Conservation (phyloP, 2,113 vertebrate genomes). For the Upupa epops region DNA sequence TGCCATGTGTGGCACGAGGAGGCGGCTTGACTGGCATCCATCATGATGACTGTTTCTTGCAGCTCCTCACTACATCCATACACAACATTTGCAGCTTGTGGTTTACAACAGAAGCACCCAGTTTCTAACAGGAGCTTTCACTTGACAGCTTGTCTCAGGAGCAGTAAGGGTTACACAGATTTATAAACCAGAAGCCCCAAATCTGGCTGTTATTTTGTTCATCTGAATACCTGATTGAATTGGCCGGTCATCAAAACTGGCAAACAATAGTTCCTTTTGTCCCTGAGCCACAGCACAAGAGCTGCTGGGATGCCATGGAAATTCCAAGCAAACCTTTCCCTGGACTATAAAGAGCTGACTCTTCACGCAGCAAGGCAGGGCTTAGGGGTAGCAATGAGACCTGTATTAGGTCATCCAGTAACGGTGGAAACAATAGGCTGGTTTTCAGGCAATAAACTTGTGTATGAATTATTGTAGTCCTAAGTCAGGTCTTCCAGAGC, state of each 20-base stretch:
- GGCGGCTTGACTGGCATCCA: background rate
- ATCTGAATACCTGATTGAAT: slow-evolving; percentile 20
- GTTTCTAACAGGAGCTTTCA: background rate
- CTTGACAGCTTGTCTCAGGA: background rate
- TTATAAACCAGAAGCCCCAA: slow-evolving; percentile 8
- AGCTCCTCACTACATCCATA: background rate
- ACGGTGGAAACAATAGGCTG: background rate
- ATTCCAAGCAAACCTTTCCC: slow-evolving; percentile 28
- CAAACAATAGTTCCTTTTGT: slow-evolving; percentile 32
- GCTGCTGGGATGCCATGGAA: background rate
- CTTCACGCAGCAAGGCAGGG: background rate
- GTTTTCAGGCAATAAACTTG: background rate
- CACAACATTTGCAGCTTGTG: background rate
- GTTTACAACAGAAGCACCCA: background rate
- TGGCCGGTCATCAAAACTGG: slow-evolving; percentile 24
- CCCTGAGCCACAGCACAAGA: background rate
- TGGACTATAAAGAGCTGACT: background rate
- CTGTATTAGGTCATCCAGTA: background rate
- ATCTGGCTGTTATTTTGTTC: background rate
- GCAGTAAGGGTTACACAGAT: slow-evolving; percentile 7
- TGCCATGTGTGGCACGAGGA: background rate
- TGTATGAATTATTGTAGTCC: background rate
- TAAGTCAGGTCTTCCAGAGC: background rate
- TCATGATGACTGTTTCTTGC: background rate
- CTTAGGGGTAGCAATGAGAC: background rate